Base-by-base conservation (phyloP, 2,113 vertebrate genomes). In the Channa maculata region DNA sequence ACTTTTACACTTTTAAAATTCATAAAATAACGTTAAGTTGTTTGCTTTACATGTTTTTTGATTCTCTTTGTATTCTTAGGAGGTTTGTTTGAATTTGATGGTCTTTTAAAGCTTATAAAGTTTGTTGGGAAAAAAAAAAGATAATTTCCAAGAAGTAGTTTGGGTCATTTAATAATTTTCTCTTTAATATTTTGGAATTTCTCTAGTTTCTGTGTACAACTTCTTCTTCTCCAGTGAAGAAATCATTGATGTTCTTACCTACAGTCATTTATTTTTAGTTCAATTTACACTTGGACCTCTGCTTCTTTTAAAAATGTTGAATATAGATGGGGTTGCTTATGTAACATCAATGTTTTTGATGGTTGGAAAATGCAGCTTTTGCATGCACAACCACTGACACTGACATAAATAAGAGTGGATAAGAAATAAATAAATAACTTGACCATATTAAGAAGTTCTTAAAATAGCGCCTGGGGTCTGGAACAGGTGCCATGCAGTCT, bases 401-500 rank as follows among this genome's bases (percentile, higher is more conserved):
- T 78, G 74, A 83, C 87, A 65, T 82, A 76, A 86, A 84, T 71
- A 57, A 87, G 55, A 81, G 74, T 59, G 75, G 80, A 91, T 86
- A 83, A 77, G 69, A 90, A 90, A 92, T 88, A 89, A 94, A 92
- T 86, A 95, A 96, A 96, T 92, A 92, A 87, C 92, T 82, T 88
- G 91, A 91, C 93, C 92, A 92, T 85, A 94, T 96, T 95, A 94
- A 96, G 96, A 94, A 90, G 88, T 81, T 86, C 95, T 92, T 94
- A 95, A 98, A 98, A 98, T 98, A 99, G 91, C 93, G 81, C 4
- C 77, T 89, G 93, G 77, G 92, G 92, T 92, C 92, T 88, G 92
- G 92, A 96, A 94, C 96, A 97, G 97, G 96, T 97, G 97, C 91
- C 92, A 86, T 92, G 94, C 94, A 93, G 93, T 94, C 75, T 43